Percentiles rank a stretch among this genome's conserved stretches.
Evolutionary conservation across 2,888 invertebrate species (phyloP).

Genomic region (Athrips mouffetella): DNA sequence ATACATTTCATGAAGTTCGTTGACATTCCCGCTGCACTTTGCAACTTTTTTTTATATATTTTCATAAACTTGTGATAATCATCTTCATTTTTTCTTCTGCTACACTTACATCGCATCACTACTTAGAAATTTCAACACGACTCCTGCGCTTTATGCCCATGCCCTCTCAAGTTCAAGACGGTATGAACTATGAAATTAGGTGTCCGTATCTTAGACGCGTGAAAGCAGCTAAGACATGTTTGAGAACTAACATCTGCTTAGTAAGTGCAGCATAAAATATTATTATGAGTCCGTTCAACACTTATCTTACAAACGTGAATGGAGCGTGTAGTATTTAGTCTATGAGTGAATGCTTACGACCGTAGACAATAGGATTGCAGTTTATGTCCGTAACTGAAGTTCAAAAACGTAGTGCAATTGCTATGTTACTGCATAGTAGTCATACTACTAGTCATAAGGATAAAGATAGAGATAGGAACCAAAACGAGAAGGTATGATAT

Average conservation of each 20-base stretch:
- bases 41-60: too few species aligned
- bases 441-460: too few species aligned
- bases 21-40: too few species aligned
- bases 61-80: neutral
- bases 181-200: constrained; percentile 13
- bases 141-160: constrained; percentile 10
- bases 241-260: constrained; percentile 3
- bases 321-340: neutral
- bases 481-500: too few species aligned
- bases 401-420: too few species aligned
- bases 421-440: too few species aligned
- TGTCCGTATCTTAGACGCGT: constrained; percentile 6
- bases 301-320: constrained; percentile 9
- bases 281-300: neutral
- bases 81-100: neutral
- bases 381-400: too few species aligned
- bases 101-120: neutral
- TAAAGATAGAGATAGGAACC: too few species aligned
- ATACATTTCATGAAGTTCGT: too few species aligned
- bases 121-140: constrained; percentile 9
- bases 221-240: constrained; percentile 7
- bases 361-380: neutral
- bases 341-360: constrained; percentile 1
- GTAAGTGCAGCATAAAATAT: constrained; percentile 3
- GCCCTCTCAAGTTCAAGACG: neutral